Base-by-base conservation (phyloP, 2,888 invertebrate genomes). In the Tridacna gigas region DNA sequence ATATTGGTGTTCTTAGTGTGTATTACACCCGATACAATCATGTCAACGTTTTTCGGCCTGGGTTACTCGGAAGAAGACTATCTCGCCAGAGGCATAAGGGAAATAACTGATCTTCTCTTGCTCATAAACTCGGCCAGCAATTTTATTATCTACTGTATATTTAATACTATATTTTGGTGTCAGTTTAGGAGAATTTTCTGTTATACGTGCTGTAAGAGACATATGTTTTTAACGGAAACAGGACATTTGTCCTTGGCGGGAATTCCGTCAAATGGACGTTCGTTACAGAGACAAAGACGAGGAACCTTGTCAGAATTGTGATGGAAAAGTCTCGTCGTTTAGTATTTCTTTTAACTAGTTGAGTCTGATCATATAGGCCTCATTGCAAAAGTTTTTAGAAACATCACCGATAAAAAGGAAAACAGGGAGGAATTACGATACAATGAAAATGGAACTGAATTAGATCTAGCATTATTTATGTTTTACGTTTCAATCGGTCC, bases 11-110 rank as follows among this genome's bases (percentile, higher is more conserved):
- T 94, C 86, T 87, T 94, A n/a, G 86, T 94, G 47, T 94, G 94
- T 85, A 92, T 94, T 61, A 93, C 93, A 22, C 94, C 94, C 0
- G 94, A 94, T 83, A 94, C 94, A 60, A 91, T 94, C 74, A 91
- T 94, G 92, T 94, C 94, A 9, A 93, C 93, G 18, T 91, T 94
- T 65, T 92, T 94, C 76, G 92, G 92, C 15, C 88, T 93, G 12
- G 94, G 94, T 9, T 94, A 94, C 88, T 91, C 90, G 48, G 94
- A 94, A 78, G 92, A 92, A 65, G 90, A 90, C 76, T 93, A 90
- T 84, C 82, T 93, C 20, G 91, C 93, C 3, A 89, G 91, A 51
- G 94, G 93, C 22, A 91, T 94, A 20, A 88, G 94, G 0, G 94
- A 94, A 86, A 93, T 94, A 45, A 94, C 94, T 0, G 94, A 94